phyloP scores from a whole-genome alignment of 2,797 vertebrate genomes.

The Podargus strigoides region DNA sequence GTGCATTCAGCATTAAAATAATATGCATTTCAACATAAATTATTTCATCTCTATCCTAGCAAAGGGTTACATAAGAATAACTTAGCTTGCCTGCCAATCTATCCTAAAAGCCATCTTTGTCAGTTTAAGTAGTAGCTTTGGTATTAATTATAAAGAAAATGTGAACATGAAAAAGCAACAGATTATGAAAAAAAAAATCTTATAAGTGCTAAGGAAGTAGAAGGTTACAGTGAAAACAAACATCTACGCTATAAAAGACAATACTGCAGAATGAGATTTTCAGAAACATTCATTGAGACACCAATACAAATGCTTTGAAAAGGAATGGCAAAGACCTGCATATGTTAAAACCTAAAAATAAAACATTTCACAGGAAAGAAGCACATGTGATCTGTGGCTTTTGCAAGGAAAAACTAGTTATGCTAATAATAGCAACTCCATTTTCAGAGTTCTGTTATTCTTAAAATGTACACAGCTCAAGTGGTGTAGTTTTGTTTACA shows the following conservation, averaged over 20 bases:
- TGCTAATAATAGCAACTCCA: not conserved
- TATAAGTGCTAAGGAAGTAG: not conserved
- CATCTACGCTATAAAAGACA: not conserved
- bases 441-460: not conserved
- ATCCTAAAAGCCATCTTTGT: not conserved
- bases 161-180: not conserved
- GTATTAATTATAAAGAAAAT: not conserved
- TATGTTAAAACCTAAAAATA: slow-evolving; percentile 22
- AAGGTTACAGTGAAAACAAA: not conserved
- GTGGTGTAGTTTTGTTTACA: not conserved
- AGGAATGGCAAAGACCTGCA: not conserved
- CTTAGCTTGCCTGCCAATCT: not conserved
- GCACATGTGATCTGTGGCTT: not conserved
- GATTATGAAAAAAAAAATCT: not conserved
- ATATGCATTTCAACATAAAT: not conserved
- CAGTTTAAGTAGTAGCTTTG: not conserved
- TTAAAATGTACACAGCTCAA: not conserved
- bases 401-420: not conserved
- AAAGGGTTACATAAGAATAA: too few species aligned
- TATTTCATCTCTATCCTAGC: too few species aligned
- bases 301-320: not conserved
- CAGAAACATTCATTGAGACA: not conserved
- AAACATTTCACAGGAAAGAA: not conserved
- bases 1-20: not conserved
- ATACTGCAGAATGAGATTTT: not conserved